Conservation (phyloP, 2,888 invertebrate species). For the Drosophila fulvimacula region DNA sequence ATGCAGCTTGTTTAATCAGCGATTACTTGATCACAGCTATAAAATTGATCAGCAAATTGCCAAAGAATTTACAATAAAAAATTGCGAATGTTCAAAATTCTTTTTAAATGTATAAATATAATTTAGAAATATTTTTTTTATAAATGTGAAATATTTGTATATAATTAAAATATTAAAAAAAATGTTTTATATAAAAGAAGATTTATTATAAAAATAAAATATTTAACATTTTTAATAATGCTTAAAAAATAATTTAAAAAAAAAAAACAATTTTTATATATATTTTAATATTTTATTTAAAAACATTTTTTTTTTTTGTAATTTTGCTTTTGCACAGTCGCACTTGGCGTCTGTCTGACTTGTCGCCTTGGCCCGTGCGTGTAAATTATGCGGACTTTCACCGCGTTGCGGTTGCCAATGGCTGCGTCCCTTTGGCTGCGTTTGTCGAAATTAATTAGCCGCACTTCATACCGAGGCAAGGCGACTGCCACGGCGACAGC, state of each 20-base stretch:
- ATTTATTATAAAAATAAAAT: too few species aligned
- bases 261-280: not conserved
- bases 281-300: not conserved
- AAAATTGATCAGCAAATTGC: conserved; percentile 72
- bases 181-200: too few species aligned
- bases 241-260: too few species aligned
- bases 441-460: conserved; percentile 70
- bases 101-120: not conserved
- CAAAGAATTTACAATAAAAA: conserved; percentile 59
- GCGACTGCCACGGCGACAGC: not conserved
- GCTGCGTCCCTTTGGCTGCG: conserved; percentile 42
- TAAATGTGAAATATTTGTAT: too few species aligned
- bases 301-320: conserved; percentile 3
- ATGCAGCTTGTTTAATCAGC: conserved; percentile 72
- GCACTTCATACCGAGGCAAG: conserved; percentile 47
- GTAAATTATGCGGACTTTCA: conserved; percentile 78
- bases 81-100: conserved; percentile 49
- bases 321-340: conserved; percentile 12
- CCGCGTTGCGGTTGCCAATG: conserved; percentile 53
- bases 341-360: conserved; percentile 10
- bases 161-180: too few species aligned
- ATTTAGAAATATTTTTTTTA: not conserved
- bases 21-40: conserved; percentile 37
- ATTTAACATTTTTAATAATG: too few species aligned
- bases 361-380: conserved; percentile 58